These are phyloP conservation scores for Nomada flava DNA, from an alignment of 2,888 invertebrate genomes.

Conservation along the genomic window DNA sequence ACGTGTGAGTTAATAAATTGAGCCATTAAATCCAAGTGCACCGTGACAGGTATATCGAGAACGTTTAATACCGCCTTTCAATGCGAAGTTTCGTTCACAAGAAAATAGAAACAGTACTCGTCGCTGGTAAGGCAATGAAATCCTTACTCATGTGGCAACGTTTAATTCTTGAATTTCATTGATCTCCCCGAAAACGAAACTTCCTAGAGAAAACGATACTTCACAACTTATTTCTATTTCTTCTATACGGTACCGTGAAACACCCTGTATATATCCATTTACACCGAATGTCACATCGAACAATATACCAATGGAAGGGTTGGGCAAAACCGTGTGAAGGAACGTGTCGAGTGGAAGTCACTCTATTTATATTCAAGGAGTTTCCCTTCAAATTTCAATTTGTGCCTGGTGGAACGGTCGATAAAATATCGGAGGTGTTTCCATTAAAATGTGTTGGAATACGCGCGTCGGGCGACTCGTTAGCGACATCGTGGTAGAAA, in stretches of 20 bases:
- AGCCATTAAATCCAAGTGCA: neutral
- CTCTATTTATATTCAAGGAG: slow-evolving; percentile 11
- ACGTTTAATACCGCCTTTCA: neutral
- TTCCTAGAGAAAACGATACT: neutral
- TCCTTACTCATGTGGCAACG: too few species aligned
- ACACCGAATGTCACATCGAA: slow-evolving; percentile 21
- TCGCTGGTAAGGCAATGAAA: too few species aligned
- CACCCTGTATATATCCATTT: slow-evolving; percentile 18
- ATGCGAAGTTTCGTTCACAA: slow-evolving; percentile 22
- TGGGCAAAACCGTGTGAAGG: neutral
- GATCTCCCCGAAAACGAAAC: neutral
- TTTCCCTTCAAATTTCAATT: slow-evolving; percentile 1
- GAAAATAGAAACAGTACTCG: neutral
- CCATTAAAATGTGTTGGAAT: slow-evolving; percentile 1
- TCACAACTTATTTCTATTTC: neutral
- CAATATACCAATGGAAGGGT: neutral
- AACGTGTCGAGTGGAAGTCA: slow-evolving; percentile 16
- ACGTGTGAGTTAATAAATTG: slow-evolving; percentile 8
- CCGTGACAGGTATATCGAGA: slow-evolving; percentile 6
- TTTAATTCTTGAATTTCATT: too few species aligned
- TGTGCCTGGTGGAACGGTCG: neutral
- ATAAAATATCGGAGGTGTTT: slow-evolving; percentile 17
- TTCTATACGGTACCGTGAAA: slow-evolving; percentile 5
- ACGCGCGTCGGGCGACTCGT: slow-evolving; percentile 20
- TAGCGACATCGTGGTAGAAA: slow-evolving; percentile 51